Percentiles rank a stretch among this genome's conserved stretches.
Evolutionary conservation across 2,888 invertebrate genomes (phyloP).

Genomic region (Eurytoma californica): DNA sequence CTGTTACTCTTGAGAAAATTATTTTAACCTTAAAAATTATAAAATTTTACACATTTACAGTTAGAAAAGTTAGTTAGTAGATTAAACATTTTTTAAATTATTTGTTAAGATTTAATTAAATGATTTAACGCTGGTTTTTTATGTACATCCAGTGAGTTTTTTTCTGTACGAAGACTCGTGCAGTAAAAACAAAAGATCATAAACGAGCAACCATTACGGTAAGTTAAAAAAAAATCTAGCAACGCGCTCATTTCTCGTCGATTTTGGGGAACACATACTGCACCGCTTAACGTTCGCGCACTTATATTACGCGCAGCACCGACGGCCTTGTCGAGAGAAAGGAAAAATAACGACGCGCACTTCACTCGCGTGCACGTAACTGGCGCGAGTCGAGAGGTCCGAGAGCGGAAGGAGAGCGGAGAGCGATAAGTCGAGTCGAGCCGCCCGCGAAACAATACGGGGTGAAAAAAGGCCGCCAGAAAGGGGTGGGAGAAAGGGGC

Average conservation of each 20-base stretch:
- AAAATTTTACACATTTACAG: too few relatives aligned
- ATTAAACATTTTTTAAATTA: too few relatives aligned
- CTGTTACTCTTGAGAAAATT: too few relatives aligned
- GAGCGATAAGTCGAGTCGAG: conserved; percentile 39
- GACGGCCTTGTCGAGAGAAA: conserved; percentile 39
- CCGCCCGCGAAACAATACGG: conserved; percentile 39
- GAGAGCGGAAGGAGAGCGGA: conserved; percentile 7
- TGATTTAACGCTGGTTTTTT: too few relatives aligned
- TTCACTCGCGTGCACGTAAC: background rate
- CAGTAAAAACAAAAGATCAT: too few relatives aligned
- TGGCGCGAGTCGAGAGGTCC: conserved; percentile 41
- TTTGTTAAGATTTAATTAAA: too few relatives aligned
- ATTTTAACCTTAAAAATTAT: too few relatives aligned
- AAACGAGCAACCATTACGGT: background rate
- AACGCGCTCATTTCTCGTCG: conserved; percentile 54
- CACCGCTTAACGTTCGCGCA: conserved; percentile 32
- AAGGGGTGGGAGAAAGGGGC: background rate
- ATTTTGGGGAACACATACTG: conserved; percentile 33
- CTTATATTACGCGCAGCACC: too few relatives aligned
- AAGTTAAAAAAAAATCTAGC: background rate
- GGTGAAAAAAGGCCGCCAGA: background rate
- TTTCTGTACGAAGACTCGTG: too few relatives aligned
- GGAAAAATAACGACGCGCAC: conserved; percentile 51
- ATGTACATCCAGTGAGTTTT: too few relatives aligned
- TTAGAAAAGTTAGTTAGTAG: too few relatives aligned